Conservation (phyloP, 2,113 vertebrate species). For the Mormyrus iriodes region DNA sequence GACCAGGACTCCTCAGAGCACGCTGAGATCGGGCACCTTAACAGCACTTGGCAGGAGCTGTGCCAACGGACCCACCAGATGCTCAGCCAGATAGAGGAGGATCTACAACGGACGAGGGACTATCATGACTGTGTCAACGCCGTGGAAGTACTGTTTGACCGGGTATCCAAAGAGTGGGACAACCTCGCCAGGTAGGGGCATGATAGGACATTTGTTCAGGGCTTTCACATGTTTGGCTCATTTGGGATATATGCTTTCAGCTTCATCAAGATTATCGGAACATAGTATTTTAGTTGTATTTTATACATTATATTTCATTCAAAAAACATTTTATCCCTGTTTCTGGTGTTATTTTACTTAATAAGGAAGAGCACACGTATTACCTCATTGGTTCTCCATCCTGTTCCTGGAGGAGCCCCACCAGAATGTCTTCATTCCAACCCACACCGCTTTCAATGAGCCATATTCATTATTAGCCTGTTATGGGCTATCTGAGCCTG, state of each 20-base stretch:
- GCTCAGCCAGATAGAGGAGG: constrained; percentile 77
- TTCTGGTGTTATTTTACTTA: constrained; percentile 8
- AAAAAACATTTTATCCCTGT: not conserved
- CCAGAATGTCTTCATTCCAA: not conserved
- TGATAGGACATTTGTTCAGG: not conserved
- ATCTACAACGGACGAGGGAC: constrained; percentile 78
- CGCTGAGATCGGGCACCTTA: constrained; percentile 61
- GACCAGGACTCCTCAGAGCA: constrained; percentile 82
- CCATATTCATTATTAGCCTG: not conserved
- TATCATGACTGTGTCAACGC: constrained; percentile 76
- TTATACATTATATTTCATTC: not conserved
- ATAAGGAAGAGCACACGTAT: not conserved
- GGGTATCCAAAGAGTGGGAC: constrained; percentile 91
- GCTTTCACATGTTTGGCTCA: not conserved
- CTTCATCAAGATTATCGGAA: not conserved
- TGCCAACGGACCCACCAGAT: constrained; percentile 74
- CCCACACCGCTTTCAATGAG: not conserved
- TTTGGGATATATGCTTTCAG: no score
- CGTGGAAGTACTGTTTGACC: constrained; percentile 83
- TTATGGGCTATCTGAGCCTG: not conserved
- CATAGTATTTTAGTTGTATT: not conserved
- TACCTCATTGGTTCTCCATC: not conserved
- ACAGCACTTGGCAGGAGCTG: constrained; percentile 76
- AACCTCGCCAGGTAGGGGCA: constrained; percentile 83
- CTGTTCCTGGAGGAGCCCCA: not conserved